phyloP scores from a whole-genome alignment of 2,797 vertebrate species.

The Phataginus tricuspis region DNA sequence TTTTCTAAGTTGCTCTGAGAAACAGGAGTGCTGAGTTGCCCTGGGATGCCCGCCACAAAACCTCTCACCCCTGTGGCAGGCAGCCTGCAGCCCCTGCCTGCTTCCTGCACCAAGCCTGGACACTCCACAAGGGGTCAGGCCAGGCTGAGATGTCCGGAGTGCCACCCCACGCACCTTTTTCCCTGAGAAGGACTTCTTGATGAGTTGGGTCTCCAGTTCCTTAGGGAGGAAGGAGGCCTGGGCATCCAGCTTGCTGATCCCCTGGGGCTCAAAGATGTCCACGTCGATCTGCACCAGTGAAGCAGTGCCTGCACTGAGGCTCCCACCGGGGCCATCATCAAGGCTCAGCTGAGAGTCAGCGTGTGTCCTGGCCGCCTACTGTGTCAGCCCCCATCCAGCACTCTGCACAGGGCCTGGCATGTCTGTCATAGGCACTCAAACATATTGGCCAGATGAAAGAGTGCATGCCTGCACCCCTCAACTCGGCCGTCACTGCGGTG shows the following conservation, averaged over 20 bases:
- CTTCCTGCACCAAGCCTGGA: background rate
- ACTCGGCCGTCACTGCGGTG: background rate
- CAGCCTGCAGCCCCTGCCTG: background rate
- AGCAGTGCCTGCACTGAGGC: background rate
- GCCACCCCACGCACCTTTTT: constrained; percentile 84
- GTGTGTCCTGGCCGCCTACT: background rate
- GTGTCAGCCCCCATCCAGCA: background rate
- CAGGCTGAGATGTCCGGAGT: background rate
- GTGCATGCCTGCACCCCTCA: background rate
- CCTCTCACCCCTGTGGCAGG: background rate
- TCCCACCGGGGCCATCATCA: background rate
- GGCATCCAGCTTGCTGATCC: constrained; percentile 86
- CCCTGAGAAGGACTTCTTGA: constrained; percentile 88
- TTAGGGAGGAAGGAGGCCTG: constrained; percentile 88
- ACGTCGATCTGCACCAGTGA: constrained; percentile 86
- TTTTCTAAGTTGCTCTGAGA: background rate
- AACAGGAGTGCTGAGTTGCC: background rate
- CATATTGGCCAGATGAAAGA: background rate
- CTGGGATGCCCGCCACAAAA: background rate
- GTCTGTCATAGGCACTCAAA: background rate
- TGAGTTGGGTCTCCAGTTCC: constrained; percentile 86
- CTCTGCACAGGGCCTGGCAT: background rate
- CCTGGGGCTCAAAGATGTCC: constrained; percentile 90
- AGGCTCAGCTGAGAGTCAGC: background rate
- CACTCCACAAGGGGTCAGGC: background rate